Evolutionary conservation across 1,140 invertebrate genomes (phyloP).

Genomic region (Trichonephila clavipes): DNA sequence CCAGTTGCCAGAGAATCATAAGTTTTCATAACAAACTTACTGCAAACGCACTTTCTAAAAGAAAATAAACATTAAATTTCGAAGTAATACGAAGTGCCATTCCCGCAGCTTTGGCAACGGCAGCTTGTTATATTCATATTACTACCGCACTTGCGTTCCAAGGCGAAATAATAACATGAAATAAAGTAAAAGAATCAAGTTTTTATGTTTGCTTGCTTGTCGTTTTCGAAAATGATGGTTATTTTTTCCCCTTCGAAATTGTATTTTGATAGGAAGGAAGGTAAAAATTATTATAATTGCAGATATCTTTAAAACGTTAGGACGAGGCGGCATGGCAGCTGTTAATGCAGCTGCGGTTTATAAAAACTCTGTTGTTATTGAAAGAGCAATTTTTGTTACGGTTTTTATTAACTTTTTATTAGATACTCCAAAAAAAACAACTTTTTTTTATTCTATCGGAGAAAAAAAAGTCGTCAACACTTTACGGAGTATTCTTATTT

Average conservation of each 20-base stretch:
- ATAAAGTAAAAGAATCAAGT: not conserved
- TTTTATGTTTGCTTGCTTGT: not conserved
- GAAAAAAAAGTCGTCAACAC: no score
- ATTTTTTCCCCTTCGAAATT: not conserved
- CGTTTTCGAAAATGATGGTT: not conserved
- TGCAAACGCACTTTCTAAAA: not conserved
- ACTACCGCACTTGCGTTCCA: not conserved
- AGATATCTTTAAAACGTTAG: conserved; percentile 3
- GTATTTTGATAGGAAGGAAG: not conserved
- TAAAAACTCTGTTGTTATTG: not conserved
- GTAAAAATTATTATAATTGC: not conserved
- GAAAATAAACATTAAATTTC: conserved; percentile 12
- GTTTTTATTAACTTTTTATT: no score
- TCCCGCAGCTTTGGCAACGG: not conserved
- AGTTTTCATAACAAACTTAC: conserved; percentile 17
- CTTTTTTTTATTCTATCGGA: no score
- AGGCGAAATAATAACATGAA: not conserved
- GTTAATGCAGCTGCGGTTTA: not conserved
- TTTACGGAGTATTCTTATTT: no score
- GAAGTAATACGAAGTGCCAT: not conserved
- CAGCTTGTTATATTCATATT: conserved; percentile 18
- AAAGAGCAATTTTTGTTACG: no score
- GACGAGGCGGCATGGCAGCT: not conserved
- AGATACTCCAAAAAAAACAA: no score
- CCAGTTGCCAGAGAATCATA: not conserved